Conservation (phyloP, 2,888 invertebrate species). For the Drosophila sordidula region DNA sequence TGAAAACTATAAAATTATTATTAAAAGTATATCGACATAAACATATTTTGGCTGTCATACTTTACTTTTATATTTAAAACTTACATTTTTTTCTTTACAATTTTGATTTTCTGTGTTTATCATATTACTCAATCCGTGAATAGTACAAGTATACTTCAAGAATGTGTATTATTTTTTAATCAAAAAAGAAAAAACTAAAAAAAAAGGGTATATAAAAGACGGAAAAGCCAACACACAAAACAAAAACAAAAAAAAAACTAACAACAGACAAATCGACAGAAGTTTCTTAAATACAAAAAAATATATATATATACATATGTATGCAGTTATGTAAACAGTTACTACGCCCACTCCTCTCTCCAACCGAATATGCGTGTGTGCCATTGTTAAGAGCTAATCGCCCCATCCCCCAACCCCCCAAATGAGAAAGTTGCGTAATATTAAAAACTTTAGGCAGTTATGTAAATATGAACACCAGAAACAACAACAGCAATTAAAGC, state of each 20-base stretch:
- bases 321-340: slow-evolving; percentile 27
- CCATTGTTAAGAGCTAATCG: slow-evolving; percentile 30
- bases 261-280: slow-evolving; percentile 38
- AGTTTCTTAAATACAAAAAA: neutral
- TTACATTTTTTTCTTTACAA: slow-evolving; percentile 7
- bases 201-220: slow-evolving; percentile 14
- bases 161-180: slow-evolving; percentile 39
- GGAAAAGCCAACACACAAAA: slow-evolving; percentile 7
- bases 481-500: slow-evolving; percentile 39
- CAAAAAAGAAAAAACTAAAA: slow-evolving; percentile 5
- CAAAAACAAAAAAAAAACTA: slow-evolving; percentile 10
- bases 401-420: neutral
- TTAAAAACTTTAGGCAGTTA: slow-evolving; percentile 14
- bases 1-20: neutral
- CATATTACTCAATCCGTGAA: slow-evolving; percentile 44
- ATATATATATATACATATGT: slow-evolving; percentile 13
- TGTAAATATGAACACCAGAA: slow-evolving; percentile 35
- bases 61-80: slow-evolving; percentile 7
- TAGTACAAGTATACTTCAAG: slow-evolving; percentile 56
- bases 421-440: slow-evolving; percentile 13
- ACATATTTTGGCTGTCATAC: neutral
- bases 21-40: no score
- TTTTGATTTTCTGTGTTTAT: slow-evolving; percentile 28
- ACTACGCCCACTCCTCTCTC: neutral
- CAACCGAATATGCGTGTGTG: slow-evolving; percentile 37